Base-by-base conservation (phyloP, 1,140 invertebrate genomes). In the Drosophila micromelanica region DNA sequence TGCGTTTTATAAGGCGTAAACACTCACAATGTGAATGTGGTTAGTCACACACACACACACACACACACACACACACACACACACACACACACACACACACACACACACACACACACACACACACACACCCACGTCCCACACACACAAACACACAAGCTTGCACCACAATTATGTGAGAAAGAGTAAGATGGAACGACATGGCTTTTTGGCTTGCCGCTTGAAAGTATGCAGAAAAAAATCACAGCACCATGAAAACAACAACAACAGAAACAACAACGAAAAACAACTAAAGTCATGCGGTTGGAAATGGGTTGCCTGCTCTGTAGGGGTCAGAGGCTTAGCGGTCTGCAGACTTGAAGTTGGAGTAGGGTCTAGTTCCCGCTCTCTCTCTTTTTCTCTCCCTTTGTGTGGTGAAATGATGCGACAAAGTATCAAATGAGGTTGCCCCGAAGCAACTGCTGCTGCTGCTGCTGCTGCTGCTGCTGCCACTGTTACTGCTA, bases 361-460 rank as follows among this genome's bases (percentile, higher is more conserved):
- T 76, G 55, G 57, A 63, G 72, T 59, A 52, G 37, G 30, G 63
- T 54, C 56, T 60, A 48, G 37, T 32, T 37, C 32, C 0, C 35
- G 38, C 15, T 23, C 15, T 35, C 15, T 35, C 35, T 54, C 11
- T 17, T 0, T 27, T 35, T 2, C 37, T 27, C 12, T 40, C 37
- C 40, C 52, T 13, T 15, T 13, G 40, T 79, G 59, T 68, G 73
- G 84, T 68, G 84, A 82, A 87, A 89, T 89, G 82, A 87, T 89
- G 84, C 82, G 82, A 79, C 84, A 89, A 89, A 87, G 84, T 82
- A 87, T 76, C 72, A 89, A 89, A 89, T 82, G 76, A 82, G 82
- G 82, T 89, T 86, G 75, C 60, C 74, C 63, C 46, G 23, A 52
- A 60, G 70, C 63, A 54, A 68, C 46, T 67, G 68, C 46, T 68